phyloP scores from a whole-genome alignment of 2,113 vertebrate species.

The Platichthys flesus region DNA sequence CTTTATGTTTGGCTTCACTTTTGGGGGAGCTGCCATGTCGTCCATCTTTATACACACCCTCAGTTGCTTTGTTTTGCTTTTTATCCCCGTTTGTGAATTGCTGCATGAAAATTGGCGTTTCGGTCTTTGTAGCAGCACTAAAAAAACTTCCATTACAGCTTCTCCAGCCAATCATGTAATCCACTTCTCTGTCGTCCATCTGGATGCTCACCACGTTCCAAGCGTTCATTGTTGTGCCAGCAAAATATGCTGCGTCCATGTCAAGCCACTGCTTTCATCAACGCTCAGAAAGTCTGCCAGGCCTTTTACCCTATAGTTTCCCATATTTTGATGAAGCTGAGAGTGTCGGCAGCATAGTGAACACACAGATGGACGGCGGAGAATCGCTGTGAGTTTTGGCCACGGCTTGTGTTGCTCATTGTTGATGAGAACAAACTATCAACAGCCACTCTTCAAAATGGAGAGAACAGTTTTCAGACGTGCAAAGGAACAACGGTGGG shows the following conservation, averaged over 20 bases:
- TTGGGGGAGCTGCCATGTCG: too few species aligned
- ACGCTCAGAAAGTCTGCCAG: not conserved
- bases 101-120: not conserved
- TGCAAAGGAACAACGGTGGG: not conserved
- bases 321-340: constrained; percentile 20
- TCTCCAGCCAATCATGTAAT: constrained; percentile 1
- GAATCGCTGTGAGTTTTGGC: not conserved
- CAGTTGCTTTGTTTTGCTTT: not conserved
- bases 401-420: constrained; percentile 5
- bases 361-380: constrained; percentile 20
- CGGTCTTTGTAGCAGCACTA: not conserved
- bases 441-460: not conserved
- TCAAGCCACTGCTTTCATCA: constrained; percentile 18
- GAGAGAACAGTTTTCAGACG: not conserved
- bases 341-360: constrained; percentile 13
- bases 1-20: too few species aligned
- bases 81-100: not conserved
- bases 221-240: not conserved
- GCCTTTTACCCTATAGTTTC: constrained; percentile 5
- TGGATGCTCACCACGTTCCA: constrained; percentile 25
- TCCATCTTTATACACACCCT: too few species aligned
- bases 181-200: constrained; percentile 28
- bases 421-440: constrained; percentile 10
- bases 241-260: constrained; percentile 7
- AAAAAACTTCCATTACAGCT: constrained; percentile 23